Base-by-base conservation (phyloP, 2,113 vertebrate genomes). In the Ochotona princeps region DNA sequence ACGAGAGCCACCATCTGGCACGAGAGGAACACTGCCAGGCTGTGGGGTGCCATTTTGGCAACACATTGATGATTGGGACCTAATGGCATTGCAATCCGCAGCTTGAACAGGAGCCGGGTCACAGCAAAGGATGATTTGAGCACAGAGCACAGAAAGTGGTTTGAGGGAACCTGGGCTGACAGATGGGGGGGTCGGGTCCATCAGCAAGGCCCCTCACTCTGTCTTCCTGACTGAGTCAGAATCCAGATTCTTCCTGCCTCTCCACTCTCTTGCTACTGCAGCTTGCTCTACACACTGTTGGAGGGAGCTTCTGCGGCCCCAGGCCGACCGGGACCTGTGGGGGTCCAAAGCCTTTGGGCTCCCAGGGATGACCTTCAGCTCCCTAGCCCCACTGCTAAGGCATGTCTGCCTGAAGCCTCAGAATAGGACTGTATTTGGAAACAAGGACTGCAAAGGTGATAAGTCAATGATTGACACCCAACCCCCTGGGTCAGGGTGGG, bases 21-120 rank as follows among this genome's bases (percentile, higher is more conserved):
- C 44, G 1, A 60, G 32, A 35, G 72, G 44, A 13, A 7, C 7
- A 49, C 38, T 7, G 2, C 11, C 1, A 0, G 30, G 30, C 35
- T 44, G 32, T 23, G 9, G 32, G 14, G 2, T 0, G 4, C 15
- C 2, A 0, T 20, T 1, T 7, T 11, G 2, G 9, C 14, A 1
- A 28, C 61, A 35, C 2, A n/a, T 1, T 25, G 90, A 73, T 32
- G 61, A 66, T 73, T 11, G 67, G 67, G 74, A 63, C 63, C 87
- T 84, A 63, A 89, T 38, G 74, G 23, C 21, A 13, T 44, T 60
- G 63, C 1, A 1, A 17, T 20, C 8, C 3, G 20, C 47, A 12
- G 51, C 26, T 4, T 5, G 0, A 1, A 67, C 69, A 63, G 26
- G 14, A 1, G 47, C 26, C n/a, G 0, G 69, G 54, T 0, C 3